Conservation (phyloP, 2,113 vertebrate species). For the Myiozetetes cayanensis region DNA sequence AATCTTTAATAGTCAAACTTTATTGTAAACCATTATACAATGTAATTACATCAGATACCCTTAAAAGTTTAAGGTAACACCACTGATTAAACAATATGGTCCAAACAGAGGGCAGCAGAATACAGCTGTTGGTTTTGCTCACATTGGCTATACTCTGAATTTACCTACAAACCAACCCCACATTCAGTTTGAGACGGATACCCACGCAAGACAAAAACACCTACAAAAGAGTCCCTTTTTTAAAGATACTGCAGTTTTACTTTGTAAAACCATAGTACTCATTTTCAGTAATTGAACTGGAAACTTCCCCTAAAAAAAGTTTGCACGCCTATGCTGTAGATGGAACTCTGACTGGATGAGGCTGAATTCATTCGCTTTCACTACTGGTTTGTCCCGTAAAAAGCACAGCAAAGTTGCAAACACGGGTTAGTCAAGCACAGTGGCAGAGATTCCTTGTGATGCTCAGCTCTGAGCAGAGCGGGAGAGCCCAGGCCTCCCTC, state of each 20-base stretch:
- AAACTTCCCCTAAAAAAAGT: constrained; percentile 42
- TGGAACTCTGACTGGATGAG: background rate
- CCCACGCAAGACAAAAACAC: constrained; percentile 20
- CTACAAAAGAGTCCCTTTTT: constrained; percentile 48
- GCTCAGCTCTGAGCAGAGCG: background rate
- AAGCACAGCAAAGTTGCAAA: constrained; percentile 52
- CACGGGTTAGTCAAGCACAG: constrained; percentile 51
- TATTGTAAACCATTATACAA: constrained; percentile 87
- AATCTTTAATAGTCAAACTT: constrained; percentile 73
- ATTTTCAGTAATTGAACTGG: constrained; percentile 41
- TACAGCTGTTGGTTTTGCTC: constrained; percentile 35
- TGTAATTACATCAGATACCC: constrained; percentile 69
- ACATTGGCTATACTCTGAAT: constrained; percentile 25
- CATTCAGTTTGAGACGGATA: constrained; percentile 3
- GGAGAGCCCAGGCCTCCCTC: background rate
- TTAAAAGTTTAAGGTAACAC: constrained; percentile 59
- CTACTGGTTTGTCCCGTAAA: background rate
- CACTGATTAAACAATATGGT: constrained; percentile 47
- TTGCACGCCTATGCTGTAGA: constrained; percentile 43
- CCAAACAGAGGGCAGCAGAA: constrained; percentile 47
- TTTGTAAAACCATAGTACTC: constrained; percentile 52
- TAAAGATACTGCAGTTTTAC: constrained; percentile 50
- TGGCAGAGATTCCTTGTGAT: constrained; percentile 25
- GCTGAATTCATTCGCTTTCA: background rate
- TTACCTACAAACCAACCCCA: constrained; percentile 44